Conservation (phyloP, 2,797 vertebrate genomes). For the Huso huso region DNA sequence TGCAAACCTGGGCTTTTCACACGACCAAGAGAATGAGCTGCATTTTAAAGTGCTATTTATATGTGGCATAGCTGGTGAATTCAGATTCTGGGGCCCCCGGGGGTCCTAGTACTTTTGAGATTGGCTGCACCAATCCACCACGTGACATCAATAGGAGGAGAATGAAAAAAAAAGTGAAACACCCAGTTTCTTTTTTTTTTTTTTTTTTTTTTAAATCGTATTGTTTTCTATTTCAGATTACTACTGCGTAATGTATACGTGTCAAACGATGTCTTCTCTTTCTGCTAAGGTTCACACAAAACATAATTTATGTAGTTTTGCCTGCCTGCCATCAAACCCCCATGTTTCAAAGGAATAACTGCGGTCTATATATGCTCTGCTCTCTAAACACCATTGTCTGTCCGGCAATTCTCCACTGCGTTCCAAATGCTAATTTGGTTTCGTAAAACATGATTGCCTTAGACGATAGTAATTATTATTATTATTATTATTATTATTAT, state of each 20-base stretch:
- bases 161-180: conserved; percentile 37
- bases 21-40: conserved; percentile 70
- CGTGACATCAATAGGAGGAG: conserved; percentile 55
- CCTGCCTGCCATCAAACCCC: too few species aligned
- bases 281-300: too few species aligned
- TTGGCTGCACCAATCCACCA: conserved; percentile 64
- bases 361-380: too few species aligned
- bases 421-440: too few species aligned
- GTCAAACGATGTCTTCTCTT: too few species aligned
- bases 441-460: too few species aligned
- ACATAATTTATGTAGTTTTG: too few species aligned
- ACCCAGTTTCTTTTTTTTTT: conserved; percentile 16
- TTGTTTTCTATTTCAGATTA: not conserved
- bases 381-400: too few species aligned
- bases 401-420: too few species aligned
- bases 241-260: not conserved
- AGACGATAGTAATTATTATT: too few species aligned
- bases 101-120: conserved; percentile 62
- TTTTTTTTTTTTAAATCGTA: not conserved
- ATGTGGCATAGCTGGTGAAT: conserved; percentile 57
- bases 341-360: too few species aligned
- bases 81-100: conserved; percentile 65
- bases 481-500: too few species aligned
- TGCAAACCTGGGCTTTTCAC: conserved; percentile 69
- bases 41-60: conserved; percentile 78